A percentile compares a stretch with the other conserved stretches of the same genome.
Evolutionary conservation across 2,113 vertebrate species (phyloP).

Genomic region (Campylomormyrus numenius): DNA sequence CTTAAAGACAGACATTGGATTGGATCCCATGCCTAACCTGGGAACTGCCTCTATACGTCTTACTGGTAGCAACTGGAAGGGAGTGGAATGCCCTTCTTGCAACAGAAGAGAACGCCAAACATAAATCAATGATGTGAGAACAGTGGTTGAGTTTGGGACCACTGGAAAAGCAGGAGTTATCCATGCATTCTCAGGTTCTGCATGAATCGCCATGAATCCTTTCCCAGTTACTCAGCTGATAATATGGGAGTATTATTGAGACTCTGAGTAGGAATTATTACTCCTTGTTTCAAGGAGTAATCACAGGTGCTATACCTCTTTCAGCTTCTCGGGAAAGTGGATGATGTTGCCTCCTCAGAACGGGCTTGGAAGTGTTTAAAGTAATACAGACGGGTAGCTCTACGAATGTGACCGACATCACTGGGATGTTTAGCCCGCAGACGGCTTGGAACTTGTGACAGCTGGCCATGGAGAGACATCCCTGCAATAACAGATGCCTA

Average conservation of each 20-base stretch:
- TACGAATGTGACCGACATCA: neutral
- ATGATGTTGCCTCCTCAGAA: neutral
- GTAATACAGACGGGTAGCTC: neutral
- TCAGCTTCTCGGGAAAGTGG: neutral
- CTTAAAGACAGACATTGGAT: neutral
- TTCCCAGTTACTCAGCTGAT: neutral
- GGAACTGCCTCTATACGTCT: neutral
- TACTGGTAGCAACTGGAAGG: neutral
- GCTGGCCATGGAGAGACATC: neutral
- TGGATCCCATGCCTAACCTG: neutral
- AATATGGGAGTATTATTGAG: neutral
- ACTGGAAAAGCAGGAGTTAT: neutral
- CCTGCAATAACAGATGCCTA: neutral
- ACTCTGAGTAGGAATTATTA: neutral
- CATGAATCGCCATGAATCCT: neutral
- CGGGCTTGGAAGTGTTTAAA: neutral
- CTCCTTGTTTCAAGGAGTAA: neutral
- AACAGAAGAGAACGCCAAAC: neutral
- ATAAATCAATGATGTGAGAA: neutral
- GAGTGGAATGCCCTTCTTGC: neutral
- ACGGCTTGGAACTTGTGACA: neutral
- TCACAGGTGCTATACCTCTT: neutral
- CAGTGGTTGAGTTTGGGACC: neutral
- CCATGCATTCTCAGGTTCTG: neutral
- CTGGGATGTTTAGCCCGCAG: neutral